A percentile compares a stretch with the other conserved stretches of the same genome.
These are phyloP conservation scores for Scomber japonicus DNA, from an alignment of 2,113 vertebrate species.

Conservation along the genomic window DNA sequence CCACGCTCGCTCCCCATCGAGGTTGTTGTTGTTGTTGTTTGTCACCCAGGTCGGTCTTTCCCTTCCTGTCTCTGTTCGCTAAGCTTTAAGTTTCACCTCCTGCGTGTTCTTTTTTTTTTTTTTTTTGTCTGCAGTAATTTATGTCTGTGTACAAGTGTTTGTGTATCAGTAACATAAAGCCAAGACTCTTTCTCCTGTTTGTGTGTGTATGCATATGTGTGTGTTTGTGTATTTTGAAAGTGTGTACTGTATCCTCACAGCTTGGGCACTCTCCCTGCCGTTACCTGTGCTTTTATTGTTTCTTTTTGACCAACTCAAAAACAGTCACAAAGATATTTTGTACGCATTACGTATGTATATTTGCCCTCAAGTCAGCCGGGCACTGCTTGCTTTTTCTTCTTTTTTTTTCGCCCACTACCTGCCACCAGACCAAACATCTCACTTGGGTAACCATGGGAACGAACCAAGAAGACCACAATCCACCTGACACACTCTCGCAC, in stretches of 20 bases:
- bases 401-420: constrained; percentile 5
- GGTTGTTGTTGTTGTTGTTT: background rate
- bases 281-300: constrained; percentile 42
- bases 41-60: background rate
- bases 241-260: constrained; percentile 31
- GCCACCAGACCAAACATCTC: constrained; percentile 58
- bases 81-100: constrained; percentile 63
- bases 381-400: constrained; percentile 20
- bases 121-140: constrained; percentile 44
- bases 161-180: constrained; percentile 65
- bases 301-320: constrained; percentile 32
- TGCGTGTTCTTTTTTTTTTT: constrained; percentile 4
- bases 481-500: constrained; percentile 39
- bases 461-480: constrained; percentile 72
- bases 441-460: constrained; percentile 64
- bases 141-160: constrained; percentile 54
- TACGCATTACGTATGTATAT: constrained; percentile 26
- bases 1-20: constrained; percentile 47
- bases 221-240: constrained; percentile 40
- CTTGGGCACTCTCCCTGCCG: constrained; percentile 30
- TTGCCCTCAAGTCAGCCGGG: constrained; percentile 25
- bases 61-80: constrained; percentile 23
- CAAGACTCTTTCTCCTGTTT: constrained; percentile 48
- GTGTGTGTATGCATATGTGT: constrained; percentile 2
- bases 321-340: constrained; percentile 23